Base-by-base conservation (phyloP, 2,797 vertebrate species). In the Acanthopagrus latus region DNA sequence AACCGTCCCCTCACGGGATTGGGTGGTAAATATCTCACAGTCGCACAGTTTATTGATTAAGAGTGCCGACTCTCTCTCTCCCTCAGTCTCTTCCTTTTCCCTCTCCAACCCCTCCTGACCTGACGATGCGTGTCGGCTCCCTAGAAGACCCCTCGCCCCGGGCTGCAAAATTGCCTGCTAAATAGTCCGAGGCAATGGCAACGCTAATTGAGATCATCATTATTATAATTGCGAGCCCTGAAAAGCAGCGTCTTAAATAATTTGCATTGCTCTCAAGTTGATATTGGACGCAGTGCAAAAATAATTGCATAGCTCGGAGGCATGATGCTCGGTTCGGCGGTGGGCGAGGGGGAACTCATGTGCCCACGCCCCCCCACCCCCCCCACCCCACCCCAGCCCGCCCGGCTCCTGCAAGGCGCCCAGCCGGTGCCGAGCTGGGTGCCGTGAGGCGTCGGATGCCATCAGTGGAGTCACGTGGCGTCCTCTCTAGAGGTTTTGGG, bases 131-230 rank as follows among this genome's bases (percentile, higher is more conserved):
- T 93, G 90, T 90, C 90, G 60, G 83, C 84, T 93, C 90, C 92
- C 79, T 77, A n/a, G 80, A 92, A 92, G 89, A 89, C 91, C 92
- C 92, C 89, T 90, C 87, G 86, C 94, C 94, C 82, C 90, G 52
- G 94, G 94, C 94, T 90, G 93, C 92, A 78, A 93, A 93, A 95
- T 94, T 93, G 93, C 93, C 93, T 92, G 92, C 94, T 96, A 95
- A 95, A 95, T 93, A 95, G 95, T 95, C 95, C 74, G 89, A 93
- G 94, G 95, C 94, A 89, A 95, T 93, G 93, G 95, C 94, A 91
- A 93, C 93, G 93, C 94, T 96, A 95, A 96, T 95, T 96, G 95
- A 96, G 95, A 95, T 96, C 95, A 95, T 96, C 95, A 95, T 95
- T 95, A 96, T 95, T 95, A 95, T 96, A 95, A 96, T 95, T 95